A percentile compares a stretch with the other conserved stretches of the same genome.
These are phyloP conservation scores for Acrocephalus scirpaceus DNA, from an alignment of 2,797 vertebrate species.

Conservation along the genomic window DNA sequence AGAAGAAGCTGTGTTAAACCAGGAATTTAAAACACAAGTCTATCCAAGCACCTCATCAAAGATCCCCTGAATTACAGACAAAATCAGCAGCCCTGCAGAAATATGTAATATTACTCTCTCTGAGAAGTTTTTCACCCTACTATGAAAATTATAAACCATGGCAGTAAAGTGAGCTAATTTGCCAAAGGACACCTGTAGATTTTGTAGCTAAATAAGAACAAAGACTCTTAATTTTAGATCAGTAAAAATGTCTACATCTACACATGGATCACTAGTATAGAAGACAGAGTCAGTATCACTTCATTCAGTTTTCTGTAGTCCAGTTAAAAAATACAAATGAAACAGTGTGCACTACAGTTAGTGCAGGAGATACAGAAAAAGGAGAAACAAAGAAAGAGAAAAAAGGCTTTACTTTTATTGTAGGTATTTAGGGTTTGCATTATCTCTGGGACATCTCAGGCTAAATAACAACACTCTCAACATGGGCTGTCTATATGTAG, in stretches of 20 bases:
- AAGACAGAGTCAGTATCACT: neutral
- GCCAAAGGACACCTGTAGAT: neutral
- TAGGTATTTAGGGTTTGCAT: neutral
- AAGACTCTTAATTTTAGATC: neutral
- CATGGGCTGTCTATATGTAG: neutral
- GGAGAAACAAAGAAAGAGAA: neutral
- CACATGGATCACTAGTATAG: rapidly evolving
- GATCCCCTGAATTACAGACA: neutral
- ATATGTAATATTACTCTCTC: neutral
- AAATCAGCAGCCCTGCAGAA: neutral
- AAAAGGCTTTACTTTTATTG: constrained; percentile 50
- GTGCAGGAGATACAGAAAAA: neutral
- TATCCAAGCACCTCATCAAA: neutral
- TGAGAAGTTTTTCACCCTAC: neutral
- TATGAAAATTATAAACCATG: neutral
- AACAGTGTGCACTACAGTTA: neutral
- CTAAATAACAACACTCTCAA: neutral
- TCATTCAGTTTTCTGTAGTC: neutral
- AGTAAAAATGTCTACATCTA: neutral
- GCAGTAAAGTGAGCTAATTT: neutral
- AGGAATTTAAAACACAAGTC: neutral
- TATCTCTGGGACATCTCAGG: neutral
- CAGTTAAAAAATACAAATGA: neutral
- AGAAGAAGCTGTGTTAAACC: neutral
- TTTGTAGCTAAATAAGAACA: neutral